Conservation (phyloP, 2,888 invertebrate species). For the Pseudococcus viburni region DNA sequence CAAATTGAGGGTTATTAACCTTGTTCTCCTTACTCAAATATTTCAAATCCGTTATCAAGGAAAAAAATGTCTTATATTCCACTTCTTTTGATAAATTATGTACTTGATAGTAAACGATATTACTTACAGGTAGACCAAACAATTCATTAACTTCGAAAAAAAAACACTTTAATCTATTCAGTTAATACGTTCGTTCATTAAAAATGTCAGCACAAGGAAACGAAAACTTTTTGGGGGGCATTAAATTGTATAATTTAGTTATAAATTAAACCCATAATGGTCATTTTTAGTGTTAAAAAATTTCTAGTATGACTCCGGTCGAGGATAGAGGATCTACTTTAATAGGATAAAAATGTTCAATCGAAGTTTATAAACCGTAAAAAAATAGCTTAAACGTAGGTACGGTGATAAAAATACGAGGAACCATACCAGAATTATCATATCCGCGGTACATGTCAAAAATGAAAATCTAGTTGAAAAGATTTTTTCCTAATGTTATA, state of each 20-base stretch:
- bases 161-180: background rate
- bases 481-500: background rate
- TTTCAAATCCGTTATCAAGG: too few relatives aligned
- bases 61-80: too few relatives aligned
- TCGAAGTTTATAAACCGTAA: conserved; percentile 5
- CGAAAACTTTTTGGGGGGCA: background rate
- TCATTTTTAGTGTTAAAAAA: background rate
- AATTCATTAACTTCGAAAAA: background rate
- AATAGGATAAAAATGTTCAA: background rate
- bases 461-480: conserved; percentile 31
- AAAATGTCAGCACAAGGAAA: background rate
- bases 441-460: conserved; percentile 2
- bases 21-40: too few relatives aligned
- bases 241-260: background rate
- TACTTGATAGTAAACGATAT: too few relatives aligned
- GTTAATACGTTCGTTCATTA: background rate
- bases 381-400: background rate
- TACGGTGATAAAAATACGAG: background rate
- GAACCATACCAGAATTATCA: conserved; percentile 3
- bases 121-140: too few relatives aligned
- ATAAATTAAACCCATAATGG: background rate
- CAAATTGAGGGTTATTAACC: too few relatives aligned
- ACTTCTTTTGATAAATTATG: too few relatives aligned
- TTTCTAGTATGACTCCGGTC: background rate
- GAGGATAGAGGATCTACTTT: background rate